Base-by-base conservation (phyloP, 64 coral and sea anemone species). In the Montipora capricornis region DNA sequence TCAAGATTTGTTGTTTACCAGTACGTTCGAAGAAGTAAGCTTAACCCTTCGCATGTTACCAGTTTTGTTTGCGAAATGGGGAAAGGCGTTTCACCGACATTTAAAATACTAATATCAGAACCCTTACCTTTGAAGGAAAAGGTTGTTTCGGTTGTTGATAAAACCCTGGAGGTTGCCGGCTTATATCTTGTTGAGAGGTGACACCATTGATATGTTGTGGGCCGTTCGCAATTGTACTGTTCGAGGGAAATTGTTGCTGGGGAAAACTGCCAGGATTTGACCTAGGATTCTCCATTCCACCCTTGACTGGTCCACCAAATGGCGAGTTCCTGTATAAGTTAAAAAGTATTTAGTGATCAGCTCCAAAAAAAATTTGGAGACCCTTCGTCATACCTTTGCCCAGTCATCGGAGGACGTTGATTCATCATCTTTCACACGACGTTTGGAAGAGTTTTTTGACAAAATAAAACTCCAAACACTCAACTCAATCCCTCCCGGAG, bases 371-470 rank as follows among this genome's bases (percentile, higher is more conserved):
- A 70, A 10, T 86, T 86, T 86, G 70, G 48, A 50, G 71, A 86
- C 4, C 47, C 47, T 86, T 86, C 82, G 82, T 86, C 82, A 86
- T 86, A 86, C 82, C 82, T 86, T 86, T 86, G 82, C 19, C 82
- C 93, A 47, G 82, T 48, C 77, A 90, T 89, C 22, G 95, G 91
- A 77, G 95, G 91, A 82, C 96, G 93, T 81, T 97, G 96, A 95
- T 91, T 97, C 93, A 97, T 97, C 89, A 97, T 95, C 7, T 86
- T 68, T 86, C 66, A 73, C 82, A 9, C 44, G 66, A 62, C 66
- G 44, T 73, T 19, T 86, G 50, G 22, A 86, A 86, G 3, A 13
- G 8, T 51, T 71, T 17, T 86, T 71, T 66, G 82, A 11, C 8
- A 22, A 86, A 71, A 51, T 13, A 50, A 50, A 86, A 4, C n/a